Base-by-base conservation (phyloP, 64 coral and sea anemone genomes). In the Porites australiensis region DNA sequence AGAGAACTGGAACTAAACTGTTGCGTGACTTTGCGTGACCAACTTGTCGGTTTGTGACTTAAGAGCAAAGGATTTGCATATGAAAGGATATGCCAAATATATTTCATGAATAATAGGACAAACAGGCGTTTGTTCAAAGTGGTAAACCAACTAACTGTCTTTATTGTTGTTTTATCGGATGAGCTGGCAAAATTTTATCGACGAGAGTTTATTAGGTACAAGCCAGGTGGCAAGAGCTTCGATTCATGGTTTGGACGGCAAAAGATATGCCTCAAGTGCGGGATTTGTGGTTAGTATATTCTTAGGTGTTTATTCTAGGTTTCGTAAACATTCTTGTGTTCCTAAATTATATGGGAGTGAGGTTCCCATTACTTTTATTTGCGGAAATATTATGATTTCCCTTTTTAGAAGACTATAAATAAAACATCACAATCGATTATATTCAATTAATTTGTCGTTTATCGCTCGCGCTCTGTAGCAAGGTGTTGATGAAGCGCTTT, bases 111-210 rank as follows among this genome's bases (percentile, higher is more conserved):
- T 6, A 16, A 14, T 46, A 8, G 9, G 27, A 67, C 48, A n/a
- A 70, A 57, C 9, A 37, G 7, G 46, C 44, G 19, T 37, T 22
- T 59, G 14, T 18, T 82, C 16, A 72, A 27, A 45, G 47, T 76
- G 13, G 27, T 19, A 88, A 81, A 15, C 12, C 8, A 72, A 74
- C 22, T 65, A 45, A 16, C 51, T 44, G 13, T 44, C n/a, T 14
- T 75, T 74, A 65, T 37, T n/a, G 3, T 43, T 27, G 5, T 64
- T 43, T 87, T 68, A 63, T 81, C 81, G 61, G 51, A 98, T 98
- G 96, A 95, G 88, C 89, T 98, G 96, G 96, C 96, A 98, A 79
- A 95, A 90, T 79, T 96, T 98, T 91, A 87, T 98, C 23, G 96
- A 98, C 88, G 96, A 98, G 44, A 96, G 93, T 88, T 55, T 98